phyloP scores from a whole-genome alignment of 2,888 invertebrate species.

The Heliconius cydno region DNA sequence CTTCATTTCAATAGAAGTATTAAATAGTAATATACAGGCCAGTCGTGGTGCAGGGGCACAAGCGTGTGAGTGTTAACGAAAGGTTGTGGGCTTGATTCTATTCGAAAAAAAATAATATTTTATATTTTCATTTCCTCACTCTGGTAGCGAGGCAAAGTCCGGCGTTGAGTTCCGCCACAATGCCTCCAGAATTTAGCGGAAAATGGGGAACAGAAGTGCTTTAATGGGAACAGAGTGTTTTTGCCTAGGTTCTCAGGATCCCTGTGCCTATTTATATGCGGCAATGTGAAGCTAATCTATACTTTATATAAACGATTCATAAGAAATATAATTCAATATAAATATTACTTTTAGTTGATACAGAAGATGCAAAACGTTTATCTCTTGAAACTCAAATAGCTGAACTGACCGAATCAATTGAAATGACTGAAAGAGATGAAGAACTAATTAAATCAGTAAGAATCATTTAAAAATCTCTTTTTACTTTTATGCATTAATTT shows the following conservation, averaged over 20 bases:
- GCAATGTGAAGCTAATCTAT: not conserved
- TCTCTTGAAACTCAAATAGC: constrained; percentile 81
- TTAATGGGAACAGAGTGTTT: too few species aligned
- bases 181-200: too few species aligned
- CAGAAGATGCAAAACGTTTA: constrained; percentile 79
- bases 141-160: too few species aligned
- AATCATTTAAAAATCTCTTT: not conserved
- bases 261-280: too few species aligned
- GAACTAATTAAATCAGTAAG: constrained; percentile 74
- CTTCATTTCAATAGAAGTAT: not conserved
- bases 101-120: too few species aligned
- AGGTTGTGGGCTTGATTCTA: not conserved
- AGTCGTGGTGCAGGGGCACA: not conserved
- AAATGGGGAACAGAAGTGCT: too few species aligned
- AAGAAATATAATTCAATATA: not conserved
- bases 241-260: too few species aligned
- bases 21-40: too few species aligned
- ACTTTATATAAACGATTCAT: not conserved
- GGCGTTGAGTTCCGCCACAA: too few species aligned
- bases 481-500: not conserved
- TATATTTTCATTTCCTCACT: too few species aligned
- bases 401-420: constrained; percentile 82
- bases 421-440: constrained; percentile 85
- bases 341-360: constrained; percentile 67
- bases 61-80: too few species aligned